Base-by-base conservation (phyloP, 2,888 invertebrate species). In the Epinotia brunnichana region DNA sequence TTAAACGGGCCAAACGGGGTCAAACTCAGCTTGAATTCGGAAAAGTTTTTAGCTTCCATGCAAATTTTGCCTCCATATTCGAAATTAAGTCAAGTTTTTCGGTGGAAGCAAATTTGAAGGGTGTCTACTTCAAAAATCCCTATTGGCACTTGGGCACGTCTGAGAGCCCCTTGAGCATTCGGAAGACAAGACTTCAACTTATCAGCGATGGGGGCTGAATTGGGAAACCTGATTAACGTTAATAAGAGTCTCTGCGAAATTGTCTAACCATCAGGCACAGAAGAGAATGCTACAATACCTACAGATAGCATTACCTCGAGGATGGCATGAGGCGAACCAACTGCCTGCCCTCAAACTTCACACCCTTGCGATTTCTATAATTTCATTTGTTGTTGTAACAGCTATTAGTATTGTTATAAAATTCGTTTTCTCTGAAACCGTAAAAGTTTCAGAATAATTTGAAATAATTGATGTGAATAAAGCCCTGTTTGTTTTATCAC, bases 131-230 rank as follows among this genome's bases (percentile, higher is more conserved):
- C 54, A 54, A 64, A 64, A 64, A 64, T 76, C 75, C 76, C 70
- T 81, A 82, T 81, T 77, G 81, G 76, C 69, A 74, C 85, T 85
- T 81, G 73, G 75, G 79, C 85, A 85, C 85, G 85, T 78, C 39
- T 64, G 54, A 64, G 64, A 41, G 63, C 10, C 64, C 10, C 64
- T 64, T 35, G 39, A 21, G 54, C 53, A 54, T 54, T 54, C 64
- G 54, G 64, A 64, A 64, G 64, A 64, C 64, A 64, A 64, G 64
- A 29, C 39, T 59, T 59, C 48, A 48, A 48, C 15, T 19, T 48
- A 35, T 35, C 35, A 39, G 39, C 39, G 54, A 15, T n/a, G 57
- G 19, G 39, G 39, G 54, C 64, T 54, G 41, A 64, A 64, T 64
- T 64, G 39, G 64, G 48, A 62, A 35, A 15, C 53, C n/a, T 17